Evolutionary conservation across 2,888 invertebrate species (phyloP).

Genomic region (Diarsia dahlii): DNA sequence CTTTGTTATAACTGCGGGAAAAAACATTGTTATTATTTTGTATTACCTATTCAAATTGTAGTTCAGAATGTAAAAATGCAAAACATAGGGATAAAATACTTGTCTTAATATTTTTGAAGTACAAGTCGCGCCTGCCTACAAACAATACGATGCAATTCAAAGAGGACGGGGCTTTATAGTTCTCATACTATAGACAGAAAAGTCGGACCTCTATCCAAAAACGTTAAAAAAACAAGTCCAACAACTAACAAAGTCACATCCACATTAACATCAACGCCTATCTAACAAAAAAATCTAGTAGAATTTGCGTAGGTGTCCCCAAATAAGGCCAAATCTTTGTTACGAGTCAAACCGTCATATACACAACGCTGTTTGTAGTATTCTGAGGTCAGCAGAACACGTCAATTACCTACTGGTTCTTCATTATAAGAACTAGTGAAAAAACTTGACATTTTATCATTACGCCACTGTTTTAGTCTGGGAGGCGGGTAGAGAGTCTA

Average conservation of each 20-base stretch:
- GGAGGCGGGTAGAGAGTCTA: background rate
- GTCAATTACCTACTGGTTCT: conserved; percentile 42
- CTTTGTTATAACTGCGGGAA: background rate
- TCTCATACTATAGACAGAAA: background rate
- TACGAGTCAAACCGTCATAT: conserved; percentile 56
- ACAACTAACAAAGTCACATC: conserved; percentile 55
- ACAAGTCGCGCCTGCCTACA: too few species aligned
- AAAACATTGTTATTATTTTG: background rate
- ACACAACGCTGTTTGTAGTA: conserved; percentile 42
- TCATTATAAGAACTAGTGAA: conserved; percentile 11
- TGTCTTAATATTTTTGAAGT: too few species aligned
- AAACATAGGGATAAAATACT: background rate
- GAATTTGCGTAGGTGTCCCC: conserved; percentile 82
- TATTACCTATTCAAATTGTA: too few species aligned
- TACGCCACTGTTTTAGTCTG: background rate
- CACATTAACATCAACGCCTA: conserved; percentile 58
- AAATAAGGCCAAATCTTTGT: conserved; percentile 80
- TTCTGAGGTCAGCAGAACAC: conserved; percentile 51
- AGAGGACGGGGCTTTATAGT: too few species aligned
- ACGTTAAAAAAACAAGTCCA: background rate
- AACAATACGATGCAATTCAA: too few species aligned
- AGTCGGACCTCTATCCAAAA: background rate
- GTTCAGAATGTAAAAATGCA: background rate
- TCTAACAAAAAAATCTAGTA: conserved; percentile 68
- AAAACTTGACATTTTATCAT: conserved; percentile 12